Conservation (phyloP, 37 sponge, comb jelly and placozoan species). For the Petrosia ficiformis region DNA sequence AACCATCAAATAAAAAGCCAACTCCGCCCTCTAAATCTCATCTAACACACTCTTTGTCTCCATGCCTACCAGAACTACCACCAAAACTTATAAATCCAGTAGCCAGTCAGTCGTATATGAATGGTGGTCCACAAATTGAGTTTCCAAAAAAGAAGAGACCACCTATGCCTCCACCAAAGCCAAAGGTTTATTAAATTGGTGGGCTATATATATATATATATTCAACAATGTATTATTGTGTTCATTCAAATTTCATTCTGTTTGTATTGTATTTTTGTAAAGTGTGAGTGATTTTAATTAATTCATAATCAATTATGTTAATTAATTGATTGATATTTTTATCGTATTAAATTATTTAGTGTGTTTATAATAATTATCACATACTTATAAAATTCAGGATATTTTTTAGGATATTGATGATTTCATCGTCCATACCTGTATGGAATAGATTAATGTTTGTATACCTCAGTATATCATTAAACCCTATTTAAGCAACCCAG, state of each 20-base stretch:
- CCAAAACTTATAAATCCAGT: neutral
- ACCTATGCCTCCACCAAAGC: slow-evolving; percentile 6
- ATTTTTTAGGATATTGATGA: too few species aligned
- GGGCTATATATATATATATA: neutral
- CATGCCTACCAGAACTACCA: neutral
- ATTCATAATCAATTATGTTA: neutral
- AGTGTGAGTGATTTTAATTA: too few species aligned
- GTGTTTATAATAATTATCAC: too few species aligned
- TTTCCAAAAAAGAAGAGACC: neutral
- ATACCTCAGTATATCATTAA: too few species aligned
- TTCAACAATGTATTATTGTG: too few species aligned
- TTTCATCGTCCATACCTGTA: too few species aligned
- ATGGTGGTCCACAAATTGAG: neutral
- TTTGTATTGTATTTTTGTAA: too few species aligned
- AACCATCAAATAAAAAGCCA: neutral
- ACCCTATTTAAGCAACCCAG: too few species aligned
- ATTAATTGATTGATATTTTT: neutral
- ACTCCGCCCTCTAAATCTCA: neutral
- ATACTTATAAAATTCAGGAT: too few species aligned
- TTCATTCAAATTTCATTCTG: neutral
- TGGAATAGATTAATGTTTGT: too few species aligned
- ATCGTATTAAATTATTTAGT: neutral
- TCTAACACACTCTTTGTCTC: neutral
- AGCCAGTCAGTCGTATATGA: neutral
- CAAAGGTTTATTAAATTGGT: neutral